Conservation (phyloP, 1,140 invertebrate species). For the Diachasma alloeum region DNA sequence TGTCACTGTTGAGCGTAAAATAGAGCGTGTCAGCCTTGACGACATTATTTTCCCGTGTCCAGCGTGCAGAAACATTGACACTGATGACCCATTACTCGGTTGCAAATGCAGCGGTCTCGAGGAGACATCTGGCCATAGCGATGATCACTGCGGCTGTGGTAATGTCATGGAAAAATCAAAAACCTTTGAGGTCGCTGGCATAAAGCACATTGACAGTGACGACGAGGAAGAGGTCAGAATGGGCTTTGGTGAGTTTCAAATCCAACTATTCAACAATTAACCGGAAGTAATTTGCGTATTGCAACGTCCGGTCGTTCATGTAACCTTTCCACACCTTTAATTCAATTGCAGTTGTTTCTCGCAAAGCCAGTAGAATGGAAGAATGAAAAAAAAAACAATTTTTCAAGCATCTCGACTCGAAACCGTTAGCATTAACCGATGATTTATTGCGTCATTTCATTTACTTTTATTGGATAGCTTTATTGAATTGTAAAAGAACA, state of each 20-base stretch:
- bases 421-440: not conserved
- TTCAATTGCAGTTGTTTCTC: not conserved
- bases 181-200: conserved; percentile 73
- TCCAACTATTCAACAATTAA: not conserved
- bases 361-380: not conserved
- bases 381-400: not conserved
- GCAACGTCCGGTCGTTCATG: not conserved
- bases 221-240: conserved; percentile 70
- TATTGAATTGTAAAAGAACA: not conserved
- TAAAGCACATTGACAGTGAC: conserved; percentile 78
- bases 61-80: conserved; percentile 65
- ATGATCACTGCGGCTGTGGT: conserved; percentile 30
- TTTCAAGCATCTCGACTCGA: not conserved
- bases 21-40: conserved; percentile 72
- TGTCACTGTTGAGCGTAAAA: conserved; percentile 73
- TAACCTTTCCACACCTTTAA: conserved; percentile 3
- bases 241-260: conserved; percentile 58
- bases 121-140: conserved; percentile 27
- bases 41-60: conserved; percentile 71
- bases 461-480: not conserved
- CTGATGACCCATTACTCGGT: conserved; percentile 59
- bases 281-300: conserved; percentile 1
- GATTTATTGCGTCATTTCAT: not conserved
- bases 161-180: conserved; percentile 35
- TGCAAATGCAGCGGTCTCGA: conserved; percentile 57